Base-by-base conservation (phyloP, 2,888 invertebrate species). In the Eumacrocentrus americanus region DNA sequence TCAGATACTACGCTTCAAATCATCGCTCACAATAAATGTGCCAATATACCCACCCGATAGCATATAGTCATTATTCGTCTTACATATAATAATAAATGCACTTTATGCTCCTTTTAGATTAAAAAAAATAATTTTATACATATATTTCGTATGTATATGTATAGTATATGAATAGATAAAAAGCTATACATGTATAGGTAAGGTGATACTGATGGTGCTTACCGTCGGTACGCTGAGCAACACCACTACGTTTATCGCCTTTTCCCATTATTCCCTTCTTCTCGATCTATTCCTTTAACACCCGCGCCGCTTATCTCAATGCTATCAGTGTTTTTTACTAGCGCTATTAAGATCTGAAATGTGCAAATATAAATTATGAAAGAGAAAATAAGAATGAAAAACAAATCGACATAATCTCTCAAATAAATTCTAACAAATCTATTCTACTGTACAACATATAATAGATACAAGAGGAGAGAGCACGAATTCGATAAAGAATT, bases 201-300 rank as follows among this genome's bases (percentile, higher is more conserved):
- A n/a, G n/a, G n/a, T n/a, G n/a, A n/a, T n/a, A n/a, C n/a, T n/a
- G n/a, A n/a, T n/a, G n/a, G 9, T 34, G 42, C 65, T 78, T 70
- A 77, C 83, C 81, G 67, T 84, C 84, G 66, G 83, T 80, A 71
- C 82, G 81, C 71, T 83, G 83, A 60, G 79, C 76, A 66, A 76
- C 73, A 62, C 82, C 79, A 62, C 82, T 79, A 68, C 81, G 79
- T 76, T 84, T 84, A 73, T 84, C 83, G 63, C 83, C 84, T 74
- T 82, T 83, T 59, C 84, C 84, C 84, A 84, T 84, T 70, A 72
- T 78, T 73, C 64, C 68, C 56, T 37, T 35, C 20, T 58, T 54
- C 16, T 35, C 37, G 29, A 38, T 11, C 29, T 18, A 7, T 14
- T n/a, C 12, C 29, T 57, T 20, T 50, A 16, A 3, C 22, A 9